phyloP scores from a whole-genome alignment of 2,888 invertebrate species.

The Hartigia nigra region DNA sequence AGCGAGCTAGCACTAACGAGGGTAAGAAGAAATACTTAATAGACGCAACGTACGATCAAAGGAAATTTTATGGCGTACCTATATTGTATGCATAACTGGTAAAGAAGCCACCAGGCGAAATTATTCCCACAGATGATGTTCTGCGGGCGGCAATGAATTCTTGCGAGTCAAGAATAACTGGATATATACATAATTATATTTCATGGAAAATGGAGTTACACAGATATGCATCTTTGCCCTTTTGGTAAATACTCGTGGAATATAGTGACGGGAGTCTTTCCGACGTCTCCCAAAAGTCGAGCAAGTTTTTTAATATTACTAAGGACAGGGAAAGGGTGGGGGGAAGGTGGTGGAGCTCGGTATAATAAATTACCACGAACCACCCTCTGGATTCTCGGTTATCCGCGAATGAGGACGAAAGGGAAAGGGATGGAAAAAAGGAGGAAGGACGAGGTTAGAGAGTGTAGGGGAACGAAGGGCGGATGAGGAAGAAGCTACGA shows the following conservation, averaged over 20 bases:
- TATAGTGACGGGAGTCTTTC: neutral
- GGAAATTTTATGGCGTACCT: neutral
- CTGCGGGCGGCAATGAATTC: neutral
- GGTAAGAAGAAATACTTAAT: neutral
- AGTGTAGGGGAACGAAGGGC: neutral
- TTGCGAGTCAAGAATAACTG: neutral
- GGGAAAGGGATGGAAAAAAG: neutral
- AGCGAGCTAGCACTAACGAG: neutral
- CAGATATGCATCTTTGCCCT: neutral
- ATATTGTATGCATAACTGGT: neutral
- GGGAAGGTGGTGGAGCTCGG: neutral
- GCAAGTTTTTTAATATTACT: slow-evolving; percentile 6
- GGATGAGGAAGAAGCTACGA: neutral
- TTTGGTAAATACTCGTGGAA: neutral
- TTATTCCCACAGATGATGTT: neutral
- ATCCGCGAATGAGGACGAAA: neutral
- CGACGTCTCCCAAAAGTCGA: neutral
- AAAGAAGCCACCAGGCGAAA: neutral
- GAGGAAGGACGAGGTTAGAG: neutral
- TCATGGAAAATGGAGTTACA: neutral
- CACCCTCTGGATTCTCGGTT: neutral
- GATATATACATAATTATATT: neutral
- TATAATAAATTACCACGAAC: neutral
- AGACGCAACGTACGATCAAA: neutral
- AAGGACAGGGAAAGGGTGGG: neutral